Evolutionary conservation across 2,797 vertebrate species (phyloP).

Genomic region (Alcedo atthis): DNA sequence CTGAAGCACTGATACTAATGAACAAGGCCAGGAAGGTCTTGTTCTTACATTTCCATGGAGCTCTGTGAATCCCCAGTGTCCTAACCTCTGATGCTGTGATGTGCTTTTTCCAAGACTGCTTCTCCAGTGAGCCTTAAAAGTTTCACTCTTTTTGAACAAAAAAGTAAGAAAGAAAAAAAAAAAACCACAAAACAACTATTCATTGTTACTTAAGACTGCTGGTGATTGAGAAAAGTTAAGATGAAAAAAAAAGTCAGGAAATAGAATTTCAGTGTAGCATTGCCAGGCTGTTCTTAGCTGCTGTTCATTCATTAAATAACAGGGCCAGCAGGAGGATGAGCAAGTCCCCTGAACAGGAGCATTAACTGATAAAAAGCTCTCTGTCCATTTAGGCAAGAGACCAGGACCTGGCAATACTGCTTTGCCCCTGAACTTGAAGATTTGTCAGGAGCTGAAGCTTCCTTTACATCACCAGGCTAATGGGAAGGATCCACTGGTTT

Average conservation of each 20-base stretch:
- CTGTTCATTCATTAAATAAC: neutral
- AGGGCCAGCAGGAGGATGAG: neutral
- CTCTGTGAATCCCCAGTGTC: neutral
- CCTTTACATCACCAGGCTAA: neutral
- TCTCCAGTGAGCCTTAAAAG: neutral
- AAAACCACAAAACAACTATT: neutral
- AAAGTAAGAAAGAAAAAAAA: neutral
- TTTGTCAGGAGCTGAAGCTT: neutral
- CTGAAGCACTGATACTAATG: neutral
- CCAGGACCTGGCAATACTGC: neutral
- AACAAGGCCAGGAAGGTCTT: neutral
- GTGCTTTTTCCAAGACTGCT: neutral
- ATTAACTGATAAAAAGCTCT: neutral
- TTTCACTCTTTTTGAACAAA: neutral
- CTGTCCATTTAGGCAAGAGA: neutral
- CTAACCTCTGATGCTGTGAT: neutral
- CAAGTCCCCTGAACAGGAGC: neutral
- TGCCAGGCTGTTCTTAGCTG: neutral
- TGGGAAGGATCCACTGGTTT: neutral
- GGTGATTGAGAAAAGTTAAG: neutral
- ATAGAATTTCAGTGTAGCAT: neutral
- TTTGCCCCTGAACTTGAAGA: neutral
- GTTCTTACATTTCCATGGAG: neutral
- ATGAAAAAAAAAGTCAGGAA: neutral
- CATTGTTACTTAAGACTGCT: neutral